Base-by-base conservation (phyloP, 37 sponge, comb jelly and placozoan genomes). In the Dysidea cf. avara region DNA sequence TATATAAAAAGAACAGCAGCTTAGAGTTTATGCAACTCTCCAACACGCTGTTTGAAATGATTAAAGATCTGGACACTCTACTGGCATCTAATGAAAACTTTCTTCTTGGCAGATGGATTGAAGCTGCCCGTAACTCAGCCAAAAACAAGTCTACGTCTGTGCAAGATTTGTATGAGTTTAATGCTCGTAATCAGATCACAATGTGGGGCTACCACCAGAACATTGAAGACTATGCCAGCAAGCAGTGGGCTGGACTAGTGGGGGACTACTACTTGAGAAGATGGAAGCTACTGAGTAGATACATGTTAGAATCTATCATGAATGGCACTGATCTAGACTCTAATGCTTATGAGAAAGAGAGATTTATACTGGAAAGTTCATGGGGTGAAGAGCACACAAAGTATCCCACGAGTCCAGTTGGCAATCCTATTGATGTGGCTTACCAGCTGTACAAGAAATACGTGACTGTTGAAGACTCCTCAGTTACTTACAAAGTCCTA, bases 101-200 rank as follows among this genome's bases (percentile, higher is more conserved):
- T 61, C 64, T 86, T 0, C 64, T 86, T 3, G 87, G 87, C 13
- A 49, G 68, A 21, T 86, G 87, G 87, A 71, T 86, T 24, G 64
- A 35, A n/a, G 81, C 75, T 50, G 87, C 87, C 21, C 56, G 79
- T 6, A 26, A 24, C 1, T 66, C 74, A 7, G 74, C 56, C 9
- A 12, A 16, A 3, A 50, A 60, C 7, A 9, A 5, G 9, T 39
- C 68, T 49, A 21, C 37, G 9, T 43, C 36, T 3, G 69, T 39
- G 12, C 18, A 71, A 20, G 48, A 77, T 26, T 32, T 39, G 0
- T 28, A 69, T 2, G 84, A 84, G 48, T 74, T 79, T 54, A 89
- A 89, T 59, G 90, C 90, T 72, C 90, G 84, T 22, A 84, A 89
- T 53, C 90, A 89, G 58, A 70, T 89, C 30, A 89, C 90, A 50